phyloP scores from a whole-genome alignment of 1,140 invertebrate species.

The Drosophila pallidifrons region DNA sequence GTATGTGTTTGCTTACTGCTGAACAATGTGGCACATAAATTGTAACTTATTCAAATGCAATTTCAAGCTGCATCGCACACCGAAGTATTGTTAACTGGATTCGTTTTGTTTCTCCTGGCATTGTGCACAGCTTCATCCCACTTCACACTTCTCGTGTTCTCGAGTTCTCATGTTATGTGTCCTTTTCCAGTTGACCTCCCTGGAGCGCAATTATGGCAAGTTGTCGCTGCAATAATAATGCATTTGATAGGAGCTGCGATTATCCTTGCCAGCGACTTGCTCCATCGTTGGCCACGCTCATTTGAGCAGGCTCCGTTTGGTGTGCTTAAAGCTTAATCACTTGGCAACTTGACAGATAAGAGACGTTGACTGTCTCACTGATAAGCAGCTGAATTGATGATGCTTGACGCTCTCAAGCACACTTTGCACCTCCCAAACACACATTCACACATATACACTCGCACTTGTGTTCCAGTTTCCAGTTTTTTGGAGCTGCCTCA shows the following conservation, averaged over 20 bases:
- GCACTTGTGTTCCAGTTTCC: not conserved
- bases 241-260: constrained; percentile 30
- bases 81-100: constrained; percentile 2
- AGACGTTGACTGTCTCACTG: constrained; percentile 41
- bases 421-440: not conserved
- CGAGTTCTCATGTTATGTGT: constrained; percentile 7
- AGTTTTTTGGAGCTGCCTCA: constrained; percentile 29
- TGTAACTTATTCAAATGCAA: constrained; percentile 63
- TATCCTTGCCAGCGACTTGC: constrained; percentile 9
- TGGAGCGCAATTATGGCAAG: constrained; percentile 57
- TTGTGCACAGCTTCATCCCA: not conserved
- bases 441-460: constrained; percentile 6
- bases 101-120: constrained; percentile 12
- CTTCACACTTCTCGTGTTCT: not conserved
- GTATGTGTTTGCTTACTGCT: constrained; percentile 13
- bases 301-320: constrained; percentile 21
- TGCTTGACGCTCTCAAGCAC: constrained; percentile 12
- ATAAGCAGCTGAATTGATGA: constrained; percentile 68
- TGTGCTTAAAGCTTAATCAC: constrained; percentile 51
- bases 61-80: constrained; percentile 54
- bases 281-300: constrained; percentile 8
- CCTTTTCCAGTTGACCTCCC: constrained; percentile 61
- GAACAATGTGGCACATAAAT: constrained; percentile 49
- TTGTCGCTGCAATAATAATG: constrained; percentile 28
- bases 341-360: constrained; percentile 58